Conservation (phyloP, 2,797 vertebrate species). For the Crenuchus spilurus region DNA sequence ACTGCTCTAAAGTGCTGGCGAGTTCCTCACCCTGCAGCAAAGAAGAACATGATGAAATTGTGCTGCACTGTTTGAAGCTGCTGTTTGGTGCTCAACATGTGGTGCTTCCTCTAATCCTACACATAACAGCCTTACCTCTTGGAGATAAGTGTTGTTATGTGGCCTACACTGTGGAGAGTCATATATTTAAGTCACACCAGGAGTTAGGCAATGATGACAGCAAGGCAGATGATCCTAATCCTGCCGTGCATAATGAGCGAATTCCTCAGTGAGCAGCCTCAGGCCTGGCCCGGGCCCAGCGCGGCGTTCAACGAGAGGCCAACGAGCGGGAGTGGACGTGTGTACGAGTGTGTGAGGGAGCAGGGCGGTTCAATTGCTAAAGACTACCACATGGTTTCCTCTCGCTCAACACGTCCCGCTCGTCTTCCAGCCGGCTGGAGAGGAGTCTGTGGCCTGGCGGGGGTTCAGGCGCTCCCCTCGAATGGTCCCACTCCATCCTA, state of each 20-base stretch:
- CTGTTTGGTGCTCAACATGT: background rate
- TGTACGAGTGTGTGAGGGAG: constrained; percentile 48
- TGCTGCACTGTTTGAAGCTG: background rate
- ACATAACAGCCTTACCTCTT: constrained; percentile 5
- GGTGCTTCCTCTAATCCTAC: background rate
- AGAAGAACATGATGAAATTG: too few species aligned
- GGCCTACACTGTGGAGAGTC: constrained; percentile 24
- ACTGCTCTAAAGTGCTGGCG: constrained; percentile 15
- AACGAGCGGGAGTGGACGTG: constrained; percentile 48
- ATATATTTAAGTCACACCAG: constrained; percentile 42
- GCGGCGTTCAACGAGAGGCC: constrained; percentile 48
- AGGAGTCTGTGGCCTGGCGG: constrained; percentile 85
- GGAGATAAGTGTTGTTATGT: background rate
- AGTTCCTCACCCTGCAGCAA: background rate
- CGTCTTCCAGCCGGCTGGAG: constrained; percentile 77
- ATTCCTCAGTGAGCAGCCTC: constrained; percentile 66
- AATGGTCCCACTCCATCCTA: constrained; percentile 68
- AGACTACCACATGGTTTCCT: constrained; percentile 82
- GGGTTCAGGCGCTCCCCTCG: constrained; percentile 73
- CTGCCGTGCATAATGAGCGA: constrained; percentile 62
- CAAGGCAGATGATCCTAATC: constrained; percentile 54
- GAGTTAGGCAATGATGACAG: constrained; percentile 53
- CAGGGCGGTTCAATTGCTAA: constrained; percentile 63
- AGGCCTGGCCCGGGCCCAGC: constrained; percentile 51
- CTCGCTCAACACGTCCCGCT: constrained; percentile 59